Evolutionary conservation across 2,113 vertebrate species (phyloP).

Genomic region (Triplophysa rosa): DNA sequence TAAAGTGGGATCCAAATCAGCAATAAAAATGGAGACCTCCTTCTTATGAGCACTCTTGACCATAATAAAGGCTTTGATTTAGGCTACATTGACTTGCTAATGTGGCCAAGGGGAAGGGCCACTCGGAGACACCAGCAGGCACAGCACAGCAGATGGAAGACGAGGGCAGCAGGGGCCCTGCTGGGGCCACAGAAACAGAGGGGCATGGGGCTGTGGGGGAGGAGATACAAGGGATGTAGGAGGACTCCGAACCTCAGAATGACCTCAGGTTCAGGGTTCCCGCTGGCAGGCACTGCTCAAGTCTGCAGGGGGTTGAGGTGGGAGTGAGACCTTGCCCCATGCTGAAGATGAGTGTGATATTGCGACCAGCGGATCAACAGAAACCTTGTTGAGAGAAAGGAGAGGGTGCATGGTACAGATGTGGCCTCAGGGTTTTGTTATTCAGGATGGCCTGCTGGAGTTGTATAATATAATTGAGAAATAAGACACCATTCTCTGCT

Average conservation of each 20-base stretch:
- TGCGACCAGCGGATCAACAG: constrained; percentile 52
- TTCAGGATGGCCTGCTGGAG: constrained; percentile 40
- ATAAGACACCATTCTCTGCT: constrained; percentile 21
- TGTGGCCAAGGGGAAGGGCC: constrained; percentile 44
- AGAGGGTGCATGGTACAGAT: constrained; percentile 36
- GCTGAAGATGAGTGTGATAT: constrained; percentile 52
- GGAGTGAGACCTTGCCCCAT: constrained; percentile 40
- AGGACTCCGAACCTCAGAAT: constrained; percentile 32
- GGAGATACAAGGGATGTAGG: constrained; percentile 25
- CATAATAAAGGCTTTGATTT: constrained; percentile 29
- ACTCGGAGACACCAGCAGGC: constrained; percentile 28
- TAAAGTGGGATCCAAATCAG: constrained; percentile 8
- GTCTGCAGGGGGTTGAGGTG: constrained; percentile 47
- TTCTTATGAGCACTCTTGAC: neutral
- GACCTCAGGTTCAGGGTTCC: constrained; percentile 50
- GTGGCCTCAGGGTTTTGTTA: constrained; percentile 41
- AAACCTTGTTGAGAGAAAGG: constrained; percentile 46
- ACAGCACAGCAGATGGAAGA: constrained; percentile 63
- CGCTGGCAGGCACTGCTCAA: constrained; percentile 48
- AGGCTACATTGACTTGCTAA: constrained; percentile 59
- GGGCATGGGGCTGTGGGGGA: constrained; percentile 22
- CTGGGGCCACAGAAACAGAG: constrained; percentile 47
- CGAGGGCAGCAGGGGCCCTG: constrained; percentile 46
- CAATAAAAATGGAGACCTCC: neutral
- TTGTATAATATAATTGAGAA: constrained; percentile 50